Conservation (phyloP, 2,113 vertebrate genomes). For the pig (Sus scrofa) region T2T-Sscrofa CM000812.6:194436501-194437000, state of each 20-base stretch:
- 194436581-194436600: too few species aligned
- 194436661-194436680: not conserved
- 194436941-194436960: rapidly evolving
- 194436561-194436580: too few species aligned
- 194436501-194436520: too few species aligned
- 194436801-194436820: not conserved
- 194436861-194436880: not conserved
- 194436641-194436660: not conserved
- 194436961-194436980: not conserved
- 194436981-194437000: not conserved
- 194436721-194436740: not conserved
- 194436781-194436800: not conserved
- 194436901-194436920: not conserved
- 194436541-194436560: too few species aligned
- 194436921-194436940: not conserved
- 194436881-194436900: not conserved
- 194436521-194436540: too few species aligned
- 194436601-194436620: not conserved
- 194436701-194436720: not conserved
- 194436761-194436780: not conserved
- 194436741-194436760: not conserved
- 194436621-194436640: not conserved
- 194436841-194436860: not conserved
- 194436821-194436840: not conserved
- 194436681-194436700: not conserved